These are phyloP conservation scores for roundworm (Caenorhabditis elegans) DNA, from an alignment of 1,140 invertebrate genomes.

Conservation along the genomic window WBcel235 BX284605.5:9748501-9749000, in stretches of 20 bases:
- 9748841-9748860: slow-evolving; percentile 50
- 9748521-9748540: slow-evolving; percentile 37
- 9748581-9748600: slow-evolving; percentile 37
- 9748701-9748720: background rate
- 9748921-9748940: slow-evolving; percentile 75
- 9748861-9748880: slow-evolving; percentile 48
- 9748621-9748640: slow-evolving; percentile 22
- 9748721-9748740: slow-evolving; percentile 35
- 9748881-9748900: slow-evolving; percentile 74
- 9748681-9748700: slow-evolving; percentile 33
- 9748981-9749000: slow-evolving; percentile 43
- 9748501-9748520: slow-evolving; percentile 17
- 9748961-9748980: slow-evolving; percentile 69
- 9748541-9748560: slow-evolving; percentile 35
- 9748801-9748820: slow-evolving; percentile 67
- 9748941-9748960: slow-evolving; percentile 90
- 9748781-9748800: slow-evolving; percentile 29
- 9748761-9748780: slow-evolving; percentile 38
- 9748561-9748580: slow-evolving; percentile 37
- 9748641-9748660: background rate
- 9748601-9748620: background rate
- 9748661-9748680: background rate
- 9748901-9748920: slow-evolving; percentile 80
- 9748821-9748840: slow-evolving; percentile 67
- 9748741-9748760: slow-evolving; percentile 29